phyloP scores from a whole-genome alignment of 2,113 vertebrate genomes.

The Oryzias celebensis region DNA sequence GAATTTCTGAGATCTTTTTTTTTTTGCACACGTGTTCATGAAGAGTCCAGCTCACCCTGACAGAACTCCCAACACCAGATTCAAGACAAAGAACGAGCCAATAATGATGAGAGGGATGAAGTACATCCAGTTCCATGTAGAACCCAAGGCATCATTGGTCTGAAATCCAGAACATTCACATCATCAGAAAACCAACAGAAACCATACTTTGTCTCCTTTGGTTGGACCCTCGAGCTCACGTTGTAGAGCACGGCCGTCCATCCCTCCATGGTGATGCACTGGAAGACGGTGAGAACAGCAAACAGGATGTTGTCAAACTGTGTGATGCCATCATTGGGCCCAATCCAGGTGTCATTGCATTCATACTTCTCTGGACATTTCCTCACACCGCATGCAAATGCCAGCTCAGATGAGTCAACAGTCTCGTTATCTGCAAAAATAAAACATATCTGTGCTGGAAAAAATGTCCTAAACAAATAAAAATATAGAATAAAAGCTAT shows the following conservation, averaged over 20 bases:
- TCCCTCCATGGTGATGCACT: slow-evolving; percentile 99
- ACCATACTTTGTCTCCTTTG: background rate
- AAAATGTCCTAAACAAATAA: too few relatives aligned
- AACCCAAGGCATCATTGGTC: slow-evolving; percentile 95
- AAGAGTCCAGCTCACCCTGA: slow-evolving; percentile 83
- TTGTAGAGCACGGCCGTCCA: slow-evolving; percentile 97
- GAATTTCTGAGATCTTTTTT: background rate
- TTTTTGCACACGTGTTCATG: background rate
- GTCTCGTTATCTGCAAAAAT: slow-evolving; percentile 84
- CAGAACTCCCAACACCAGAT: slow-evolving; percentile 94
- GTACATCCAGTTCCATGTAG: slow-evolving; percentile 97
- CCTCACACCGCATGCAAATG: slow-evolving; percentile 78
- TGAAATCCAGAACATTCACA: slow-evolving; percentile 53
- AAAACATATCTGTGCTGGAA: background rate
- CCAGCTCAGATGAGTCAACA: slow-evolving; percentile 86
- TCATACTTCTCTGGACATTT: slow-evolving; percentile 78
- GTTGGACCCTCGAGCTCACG: slow-evolving; percentile 55
- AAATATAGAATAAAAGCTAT: too few relatives aligned
- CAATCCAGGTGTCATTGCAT: slow-evolving; percentile 92
- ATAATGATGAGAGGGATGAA: slow-evolving; percentile 97
- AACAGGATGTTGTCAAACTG: slow-evolving; percentile 99
- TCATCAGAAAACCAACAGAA: background rate
- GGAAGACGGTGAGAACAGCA: slow-evolving; percentile 97
- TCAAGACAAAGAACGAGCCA: slow-evolving; percentile 96
- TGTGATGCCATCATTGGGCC: slow-evolving; percentile 97